Evolutionary conservation across 2,113 vertebrate genomes (phyloP), one percentile per base, ranked within the genome.

Genomic region (Rattus rattus): DNA sequence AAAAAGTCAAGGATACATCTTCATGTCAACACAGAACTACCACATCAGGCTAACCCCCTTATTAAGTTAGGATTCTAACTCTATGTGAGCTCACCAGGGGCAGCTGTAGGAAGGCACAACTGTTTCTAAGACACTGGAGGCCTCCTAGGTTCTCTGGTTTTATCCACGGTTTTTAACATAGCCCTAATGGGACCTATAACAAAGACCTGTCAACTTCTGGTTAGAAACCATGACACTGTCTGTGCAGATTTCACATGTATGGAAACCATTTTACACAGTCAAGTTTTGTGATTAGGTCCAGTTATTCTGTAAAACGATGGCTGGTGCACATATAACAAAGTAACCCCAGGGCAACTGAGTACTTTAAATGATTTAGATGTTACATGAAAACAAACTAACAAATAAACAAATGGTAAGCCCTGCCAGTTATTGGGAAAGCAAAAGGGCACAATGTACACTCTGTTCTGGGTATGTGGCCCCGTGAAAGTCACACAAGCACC

Each of bases 221-320:
- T 61, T 43, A 77, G 52, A 72, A 95, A 92, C n/a, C 13, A 54
- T 12, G n/a, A 52, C 77, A 20, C 7, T 49, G 43, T 81, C 77
- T 43, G 3, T 5, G 26, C 30, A 5, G 77, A 36, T 63, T 49
- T 94, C 75, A 90, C 43, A 24, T 5, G 88, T 63, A 20, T 5
- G 75, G 86, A 63, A 89, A 84, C 36, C 20, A 10, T 69, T 63
- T 65, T 94, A 79, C 28, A 75, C 79, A 97, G 70, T 28, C 56
- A 91, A 76, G 70, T 22, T 76, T 14, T 12, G 7, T 33, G 33
- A 81, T 89, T 79, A 75, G 22, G 33, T 49, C 56, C 19, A 33
- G 7, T 83, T 63, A 63, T 17, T 70, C 43, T 80, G 28, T 30
- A 63, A 73, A 47, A 88, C 7, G 30, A 69, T 8, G 5, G 36